These are phyloP conservation scores for Phylloscopus trochiloides DNA, from an alignment of 2,113 vertebrate species.

Conservation along the genomic window DNA sequence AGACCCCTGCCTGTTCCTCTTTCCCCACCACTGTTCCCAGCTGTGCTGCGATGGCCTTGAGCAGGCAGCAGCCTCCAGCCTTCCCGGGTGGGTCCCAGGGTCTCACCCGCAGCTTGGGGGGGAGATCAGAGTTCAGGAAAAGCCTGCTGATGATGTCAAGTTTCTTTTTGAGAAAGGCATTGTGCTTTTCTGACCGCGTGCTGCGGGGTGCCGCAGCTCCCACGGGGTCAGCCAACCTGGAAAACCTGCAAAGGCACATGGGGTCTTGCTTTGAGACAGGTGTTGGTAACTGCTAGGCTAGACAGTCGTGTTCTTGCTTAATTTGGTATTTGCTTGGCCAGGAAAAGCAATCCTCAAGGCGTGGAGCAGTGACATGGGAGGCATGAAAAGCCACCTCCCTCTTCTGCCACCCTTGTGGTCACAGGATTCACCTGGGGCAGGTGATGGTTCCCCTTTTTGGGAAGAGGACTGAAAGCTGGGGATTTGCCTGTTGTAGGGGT, in stretches of 20 bases:
- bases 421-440: not conserved
- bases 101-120: slow-evolving; percentile 71
- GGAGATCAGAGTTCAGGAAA: slow-evolving; percentile 62
- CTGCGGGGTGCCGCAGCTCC: not conserved
- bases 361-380: not conserved
- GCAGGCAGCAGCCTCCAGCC: not conserved
- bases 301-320: rapidly evolving
- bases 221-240: slow-evolving; percentile 44
- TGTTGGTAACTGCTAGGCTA: not conserved
- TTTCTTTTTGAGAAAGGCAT: slow-evolving; percentile 63
- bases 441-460: not conserved
- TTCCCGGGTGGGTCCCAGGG: not conserved
- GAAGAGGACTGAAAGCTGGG: not conserved
- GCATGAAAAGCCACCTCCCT: not conserved
- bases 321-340: not conserved
- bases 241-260: slow-evolving; percentile 52
- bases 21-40: not conserved
- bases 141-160: slow-evolving; percentile 62
- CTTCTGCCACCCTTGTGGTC: rapidly evolving
- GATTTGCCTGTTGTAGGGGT: rapidly evolving
- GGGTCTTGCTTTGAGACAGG: not conserved
- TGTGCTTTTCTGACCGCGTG: not conserved
- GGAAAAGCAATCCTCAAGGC: not conserved
- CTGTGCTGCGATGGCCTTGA: not conserved
- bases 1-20: not conserved